Evolutionary conservation across 2,797 vertebrate genomes (phyloP), one percentile per base, ranked within the genome.

Genomic region (Poeciliopsis infans): DNA sequence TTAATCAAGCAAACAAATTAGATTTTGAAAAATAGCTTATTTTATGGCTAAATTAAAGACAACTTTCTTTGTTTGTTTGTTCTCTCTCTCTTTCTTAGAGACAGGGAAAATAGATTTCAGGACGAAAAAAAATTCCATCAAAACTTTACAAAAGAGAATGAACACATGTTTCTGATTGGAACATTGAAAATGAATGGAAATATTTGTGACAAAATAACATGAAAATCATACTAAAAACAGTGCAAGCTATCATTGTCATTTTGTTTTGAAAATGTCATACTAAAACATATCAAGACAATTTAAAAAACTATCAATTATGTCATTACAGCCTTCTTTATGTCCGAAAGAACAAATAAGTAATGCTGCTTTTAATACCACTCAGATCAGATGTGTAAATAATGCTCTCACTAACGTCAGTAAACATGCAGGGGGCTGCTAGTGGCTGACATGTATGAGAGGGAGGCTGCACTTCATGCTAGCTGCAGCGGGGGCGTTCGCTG

Each of bases 391-490:
- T 74, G 46, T 55, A 36, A 76, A 57, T 71, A 66, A 5, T 31
- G 51, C 66, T 76, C 36, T 79, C 61, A 74, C 28, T 36, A 25
- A 83, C 36, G 74, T 85, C 80, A 81, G 57, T 75, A 36, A 36
- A 64, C 66, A 64, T 1, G 2, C 39, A 25, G 74, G 83, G 89
- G 89, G 90, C 18, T 77, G 74, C 28, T 76, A 73, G 18, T 76
- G 71, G 72, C 74, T 45, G 18, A 28, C 61, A 79, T 68, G 73
- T 85, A 74, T 10, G 49, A 64, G 77, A 75, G 55, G 61, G 61
- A 31, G 78, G 81, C 79, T 85, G 61, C 49, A 80, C 25, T 53
- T 75, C 74, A 36, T 43, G 47, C 66, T 6, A 25, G 11, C 11
- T 28, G 5, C 46, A 74, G 8, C 39, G 69, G 86, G 82, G 74